Percentiles rank a stretch among this genome's conserved stretches.
phyloP scores from a whole-genome alignment of 2,113 vertebrate genomes.

The Menura novaehollandiae region DNA sequence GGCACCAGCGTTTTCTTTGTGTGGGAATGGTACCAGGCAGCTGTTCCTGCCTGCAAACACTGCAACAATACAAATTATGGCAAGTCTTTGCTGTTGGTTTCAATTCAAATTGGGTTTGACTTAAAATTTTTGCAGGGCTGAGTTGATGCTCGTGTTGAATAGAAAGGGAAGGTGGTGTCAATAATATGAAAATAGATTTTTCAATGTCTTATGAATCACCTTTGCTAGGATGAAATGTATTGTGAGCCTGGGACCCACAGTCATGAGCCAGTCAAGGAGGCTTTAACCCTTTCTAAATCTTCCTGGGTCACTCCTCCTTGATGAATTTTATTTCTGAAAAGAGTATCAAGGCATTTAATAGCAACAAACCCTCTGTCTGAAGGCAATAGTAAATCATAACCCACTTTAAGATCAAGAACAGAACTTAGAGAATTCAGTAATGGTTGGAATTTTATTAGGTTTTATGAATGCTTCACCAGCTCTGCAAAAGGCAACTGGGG shows the following conservation, averaged over 20 bases:
- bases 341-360: neutral
- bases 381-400: neutral
- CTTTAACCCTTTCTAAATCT: neutral
- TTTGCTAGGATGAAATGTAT: neutral
- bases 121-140: neutral
- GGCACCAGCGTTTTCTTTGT: neutral
- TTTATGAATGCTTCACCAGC: neutral
- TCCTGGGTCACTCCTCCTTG: neutral
- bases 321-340: neutral
- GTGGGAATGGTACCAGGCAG: neutral
- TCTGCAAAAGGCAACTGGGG: neutral
- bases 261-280: neutral
- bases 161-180: neutral
- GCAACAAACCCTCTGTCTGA: neutral
- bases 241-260: neutral
- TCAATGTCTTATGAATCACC: neutral
- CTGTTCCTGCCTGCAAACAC: neutral
- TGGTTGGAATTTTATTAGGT: neutral
- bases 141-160: neutral
- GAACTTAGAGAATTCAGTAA: neutral
- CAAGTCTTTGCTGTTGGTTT: neutral
- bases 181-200: neutral
- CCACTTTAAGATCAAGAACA: neutral
- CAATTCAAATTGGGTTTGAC: neutral
- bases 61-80: neutral